Evolutionary conservation across 2,888 invertebrate species (phyloP), one percentile per base, ranked within the genome.

Genomic region (Gonocerus acuteangulatus): DNA sequence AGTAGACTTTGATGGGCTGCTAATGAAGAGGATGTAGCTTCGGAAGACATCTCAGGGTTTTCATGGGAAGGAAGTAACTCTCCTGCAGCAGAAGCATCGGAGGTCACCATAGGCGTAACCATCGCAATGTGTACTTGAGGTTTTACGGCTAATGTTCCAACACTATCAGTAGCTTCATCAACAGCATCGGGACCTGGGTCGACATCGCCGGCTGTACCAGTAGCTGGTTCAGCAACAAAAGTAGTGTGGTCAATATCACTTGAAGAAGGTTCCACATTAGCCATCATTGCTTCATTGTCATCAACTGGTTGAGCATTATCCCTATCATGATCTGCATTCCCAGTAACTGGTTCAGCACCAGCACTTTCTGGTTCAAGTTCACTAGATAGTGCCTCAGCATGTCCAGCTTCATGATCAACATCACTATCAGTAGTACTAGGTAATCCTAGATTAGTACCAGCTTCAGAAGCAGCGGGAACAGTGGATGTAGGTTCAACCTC

Each of bases 371-470:
- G 18, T n/a, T 15, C 7, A n/a, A n/a, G n/a, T n/a, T n/a, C n/a
- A n/a, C n/a, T n/a, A n/a, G n/a, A n/a, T n/a, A n/a, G n/a, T n/a
- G 45, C 15, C 36, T 32, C 34, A 51, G 51, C 34, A 51, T 13
- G 13, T 7, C 7, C 34, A 27, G 11, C 32, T 32, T 51, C 16
- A 2, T 2, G 18, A 11, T 13, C 19, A n/a, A n/a, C 1, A n/a
- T n/a, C 39, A 16, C 42, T 7, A 21, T 16, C 39, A 36, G 19
- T 15, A 39, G 13, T 19, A 18, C 36, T 15, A 6, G 36, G 19
- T 27, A 23, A n/a, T 7, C 9, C 23, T 6, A 19, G 51, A 42
- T n/a, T 22, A 23, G 21, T 3, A 16, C 51, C 42, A 23, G 51
- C 22, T 22, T 49, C 39, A 21, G 3, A 39, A 15, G 42, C 4